Conservation (phyloP, 2,888 invertebrate species). For the Oligia latruncula region DNA sequence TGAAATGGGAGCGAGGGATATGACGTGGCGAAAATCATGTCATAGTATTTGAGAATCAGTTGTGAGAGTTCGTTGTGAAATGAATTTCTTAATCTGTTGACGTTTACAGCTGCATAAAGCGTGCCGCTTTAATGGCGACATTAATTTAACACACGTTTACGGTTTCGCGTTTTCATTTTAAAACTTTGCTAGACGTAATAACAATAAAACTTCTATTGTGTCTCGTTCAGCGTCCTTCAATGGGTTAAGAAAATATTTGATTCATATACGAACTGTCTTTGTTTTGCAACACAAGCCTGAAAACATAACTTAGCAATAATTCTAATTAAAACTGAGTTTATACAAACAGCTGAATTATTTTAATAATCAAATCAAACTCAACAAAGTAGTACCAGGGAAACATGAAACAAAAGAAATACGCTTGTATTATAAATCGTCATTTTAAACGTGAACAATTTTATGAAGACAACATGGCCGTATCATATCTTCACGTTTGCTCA, state of each 20-base stretch:
- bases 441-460: constrained; percentile 35
- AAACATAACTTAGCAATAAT: neutral
- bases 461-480: constrained; percentile 31
- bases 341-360: constrained; percentile 9
- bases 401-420: constrained; percentile 28
- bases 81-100: neutral
- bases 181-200: no score
- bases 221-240: no score
- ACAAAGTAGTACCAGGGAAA: constrained; percentile 15
- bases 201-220: no score
- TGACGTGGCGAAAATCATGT: no score
- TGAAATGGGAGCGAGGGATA: constrained; percentile 17
- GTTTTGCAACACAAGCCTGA: neutral
- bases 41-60: neutral
- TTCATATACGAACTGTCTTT: no score
- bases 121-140: neutral
- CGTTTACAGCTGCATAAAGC: neutral
- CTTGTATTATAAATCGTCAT: constrained; percentile 15
- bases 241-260: neutral
- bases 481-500: constrained; percentile 35
- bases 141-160: neutral
- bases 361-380: constrained; percentile 9
- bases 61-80: neutral
- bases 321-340: neutral
- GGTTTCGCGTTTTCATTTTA: neutral